Evolutionary conservation across 2,888 invertebrate genomes (phyloP).

Genomic region (Andrena fulva): DNA sequence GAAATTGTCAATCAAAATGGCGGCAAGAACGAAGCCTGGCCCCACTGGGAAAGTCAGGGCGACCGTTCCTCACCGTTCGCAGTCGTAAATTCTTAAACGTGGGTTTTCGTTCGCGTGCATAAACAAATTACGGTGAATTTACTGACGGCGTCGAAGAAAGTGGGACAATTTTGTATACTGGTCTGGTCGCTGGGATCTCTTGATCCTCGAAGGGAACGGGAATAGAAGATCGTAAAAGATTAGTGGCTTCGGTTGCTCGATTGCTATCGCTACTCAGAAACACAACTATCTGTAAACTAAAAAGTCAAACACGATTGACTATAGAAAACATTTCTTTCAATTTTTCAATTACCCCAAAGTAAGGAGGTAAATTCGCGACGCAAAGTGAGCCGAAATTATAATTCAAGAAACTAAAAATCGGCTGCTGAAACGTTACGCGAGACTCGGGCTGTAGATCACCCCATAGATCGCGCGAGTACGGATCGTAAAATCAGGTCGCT

Average conservation of each 20-base stretch:
- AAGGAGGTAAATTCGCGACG: no score
- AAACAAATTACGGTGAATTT: constrained; percentile 59
- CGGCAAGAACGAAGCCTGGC: constrained; percentile 8
- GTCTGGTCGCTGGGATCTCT: constrained; percentile 18
- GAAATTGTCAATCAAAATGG: constrained; percentile 61
- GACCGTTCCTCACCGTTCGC: constrained; percentile 40
- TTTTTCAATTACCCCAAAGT: background rate
- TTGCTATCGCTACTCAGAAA: background rate
- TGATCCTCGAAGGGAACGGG: constrained; percentile 16
- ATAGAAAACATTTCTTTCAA: background rate
- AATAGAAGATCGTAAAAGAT: constrained; percentile 10
- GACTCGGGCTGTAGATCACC: no score
- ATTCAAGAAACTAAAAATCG: no score
- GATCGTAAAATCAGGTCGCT: constrained; percentile 13
- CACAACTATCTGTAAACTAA: no score
- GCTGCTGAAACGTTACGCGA: no score
- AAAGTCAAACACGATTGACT: background rate
- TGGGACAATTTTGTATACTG: constrained; percentile 23
- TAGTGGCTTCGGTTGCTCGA: background rate
- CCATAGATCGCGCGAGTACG: no score
- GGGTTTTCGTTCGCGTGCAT: constrained; percentile 31
- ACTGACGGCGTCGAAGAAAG: constrained; percentile 42
- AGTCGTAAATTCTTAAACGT: constrained; percentile 47
- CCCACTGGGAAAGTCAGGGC: constrained; percentile 2
- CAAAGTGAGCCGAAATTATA: no score